A percentile compares a stretch with the other conserved stretches of the same genome.
These are phyloP conservation scores for Kuschelorhynchus macadamiae DNA, from an alignment of 2,888 invertebrate species.

Conservation along the genomic window DNA sequence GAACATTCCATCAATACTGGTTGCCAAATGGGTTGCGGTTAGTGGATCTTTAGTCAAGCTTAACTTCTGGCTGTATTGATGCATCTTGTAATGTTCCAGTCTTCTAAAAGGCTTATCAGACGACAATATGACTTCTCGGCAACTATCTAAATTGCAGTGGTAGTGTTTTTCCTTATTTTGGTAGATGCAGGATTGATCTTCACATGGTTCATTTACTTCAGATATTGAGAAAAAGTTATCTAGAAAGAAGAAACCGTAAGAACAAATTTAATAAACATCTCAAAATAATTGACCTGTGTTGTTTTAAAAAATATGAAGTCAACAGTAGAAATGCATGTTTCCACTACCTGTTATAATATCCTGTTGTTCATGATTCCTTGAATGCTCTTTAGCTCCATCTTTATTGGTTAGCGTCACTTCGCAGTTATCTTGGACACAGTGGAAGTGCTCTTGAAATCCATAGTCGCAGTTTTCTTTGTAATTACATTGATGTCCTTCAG, in stretches of 20 bases:
- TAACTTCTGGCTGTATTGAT: conserved; percentile 70
- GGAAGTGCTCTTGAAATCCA: conserved; percentile 86
- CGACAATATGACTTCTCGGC: conserved; percentile 82
- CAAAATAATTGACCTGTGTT: too few species aligned
- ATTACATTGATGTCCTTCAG: conserved; percentile 61
- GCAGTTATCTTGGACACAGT: conserved; percentile 85
- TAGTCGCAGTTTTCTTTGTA: conserved; percentile 71
- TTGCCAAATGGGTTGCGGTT: conserved; percentile 74
- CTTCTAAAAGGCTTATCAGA: conserved; percentile 85
- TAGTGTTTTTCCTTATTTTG: conserved; percentile 86
- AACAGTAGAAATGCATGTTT: not conserved
- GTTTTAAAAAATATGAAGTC: too few species aligned
- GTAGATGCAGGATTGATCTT: conserved; percentile 80
- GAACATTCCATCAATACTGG: conserved; percentile 91
- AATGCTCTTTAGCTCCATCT: conserved; percentile 86
- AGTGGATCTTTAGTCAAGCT: conserved; percentile 68
- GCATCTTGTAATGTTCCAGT: conserved; percentile 89
- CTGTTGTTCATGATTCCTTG: conserved; percentile 90
- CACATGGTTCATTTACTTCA: conserved; percentile 76
- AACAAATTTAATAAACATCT: not conserved
- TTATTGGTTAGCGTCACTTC: conserved; percentile 74
- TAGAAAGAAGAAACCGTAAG: too few species aligned
- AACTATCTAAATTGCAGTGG: conserved; percentile 92
- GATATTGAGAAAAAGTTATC: conserved; percentile 81
- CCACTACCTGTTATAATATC: conserved; percentile 78